Conservation (phyloP, 2,888 invertebrate species). For the Tenthredo livida region DNA sequence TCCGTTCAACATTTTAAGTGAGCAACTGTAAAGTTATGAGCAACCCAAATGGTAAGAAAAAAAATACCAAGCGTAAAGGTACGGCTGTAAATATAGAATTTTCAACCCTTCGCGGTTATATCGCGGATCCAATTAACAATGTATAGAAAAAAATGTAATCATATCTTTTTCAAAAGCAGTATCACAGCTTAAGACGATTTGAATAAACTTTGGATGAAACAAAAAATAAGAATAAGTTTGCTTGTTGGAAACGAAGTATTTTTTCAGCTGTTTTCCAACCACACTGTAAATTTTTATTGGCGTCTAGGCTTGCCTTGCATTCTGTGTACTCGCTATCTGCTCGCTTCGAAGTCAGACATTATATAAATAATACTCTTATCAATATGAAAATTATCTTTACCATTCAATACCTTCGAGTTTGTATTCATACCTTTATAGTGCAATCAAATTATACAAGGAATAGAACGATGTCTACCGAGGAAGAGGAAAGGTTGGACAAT, state of each 20-base stretch:
- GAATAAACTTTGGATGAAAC: neutral
- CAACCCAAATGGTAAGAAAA: slow-evolving; percentile 70
- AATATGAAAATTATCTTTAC: neutral
- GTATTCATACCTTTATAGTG: neutral
- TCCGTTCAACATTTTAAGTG: slow-evolving; percentile 33
- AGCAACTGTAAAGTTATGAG: slow-evolving; percentile 69
- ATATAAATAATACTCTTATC: neutral
- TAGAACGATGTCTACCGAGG: neutral
- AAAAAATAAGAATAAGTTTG: neutral
- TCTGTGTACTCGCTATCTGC: neutral
- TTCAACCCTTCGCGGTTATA: neutral
- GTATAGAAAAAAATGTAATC: neutral
- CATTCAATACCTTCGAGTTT: neutral
- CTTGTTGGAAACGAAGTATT: neutral
- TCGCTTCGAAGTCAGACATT: slow-evolving; percentile 5
- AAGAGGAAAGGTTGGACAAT: too few relatives aligned
- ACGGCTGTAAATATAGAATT: neutral
- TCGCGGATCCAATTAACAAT: neutral
- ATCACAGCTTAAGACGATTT: neutral
- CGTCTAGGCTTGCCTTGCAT: neutral
- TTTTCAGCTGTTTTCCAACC: slow-evolving; percentile 1
- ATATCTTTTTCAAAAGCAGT: neutral
- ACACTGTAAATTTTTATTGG: neutral
- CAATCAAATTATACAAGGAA: neutral
- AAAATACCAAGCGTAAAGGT: neutral